These are phyloP conservation scores for Coendou prehensilis DNA, from an alignment of 2,797 vertebrate genomes.

Conservation along the genomic window DNA sequence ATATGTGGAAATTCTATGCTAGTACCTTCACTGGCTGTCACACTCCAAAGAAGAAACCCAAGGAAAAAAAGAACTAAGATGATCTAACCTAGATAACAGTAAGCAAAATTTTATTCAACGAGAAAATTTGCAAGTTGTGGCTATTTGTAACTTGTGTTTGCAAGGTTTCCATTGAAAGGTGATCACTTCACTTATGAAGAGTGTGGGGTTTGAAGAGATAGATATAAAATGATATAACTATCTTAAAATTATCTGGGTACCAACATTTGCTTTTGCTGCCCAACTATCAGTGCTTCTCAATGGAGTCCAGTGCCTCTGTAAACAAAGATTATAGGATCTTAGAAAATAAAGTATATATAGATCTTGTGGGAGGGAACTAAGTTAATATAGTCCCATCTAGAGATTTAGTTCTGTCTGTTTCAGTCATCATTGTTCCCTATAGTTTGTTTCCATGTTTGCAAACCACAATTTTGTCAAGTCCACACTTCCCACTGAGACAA, in stretches of 20 bases:
- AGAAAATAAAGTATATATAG: background rate
- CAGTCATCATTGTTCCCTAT: background rate
- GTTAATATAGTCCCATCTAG: background rate
- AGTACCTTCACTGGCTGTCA: background rate
- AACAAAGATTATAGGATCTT: constrained; percentile 28
- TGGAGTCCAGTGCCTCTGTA: background rate
- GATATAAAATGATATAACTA: background rate
- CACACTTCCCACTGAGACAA: constrained; percentile 49
- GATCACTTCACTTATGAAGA: background rate
- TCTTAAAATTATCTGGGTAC: background rate
- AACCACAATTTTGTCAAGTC: constrained; percentile 19
- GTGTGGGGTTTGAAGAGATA: background rate
- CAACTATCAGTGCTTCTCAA: background rate
- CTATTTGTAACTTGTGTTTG: background rate
- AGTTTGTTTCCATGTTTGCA: constrained; percentile 66
- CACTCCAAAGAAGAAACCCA: background rate
- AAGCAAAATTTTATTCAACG: background rate
- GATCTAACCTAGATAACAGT: background rate
- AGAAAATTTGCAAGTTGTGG: background rate
- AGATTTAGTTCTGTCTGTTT: constrained; percentile 28
- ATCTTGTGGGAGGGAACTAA: background rate
- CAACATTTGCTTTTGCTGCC: background rate
- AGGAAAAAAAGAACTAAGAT: background rate
- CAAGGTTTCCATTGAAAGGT: background rate
- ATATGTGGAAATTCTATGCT: background rate